Evolutionary conservation across 1,140 invertebrate species (phyloP), one percentile per base, ranked within the genome.

Genomic region (Drosophila ananassae): DNA sequence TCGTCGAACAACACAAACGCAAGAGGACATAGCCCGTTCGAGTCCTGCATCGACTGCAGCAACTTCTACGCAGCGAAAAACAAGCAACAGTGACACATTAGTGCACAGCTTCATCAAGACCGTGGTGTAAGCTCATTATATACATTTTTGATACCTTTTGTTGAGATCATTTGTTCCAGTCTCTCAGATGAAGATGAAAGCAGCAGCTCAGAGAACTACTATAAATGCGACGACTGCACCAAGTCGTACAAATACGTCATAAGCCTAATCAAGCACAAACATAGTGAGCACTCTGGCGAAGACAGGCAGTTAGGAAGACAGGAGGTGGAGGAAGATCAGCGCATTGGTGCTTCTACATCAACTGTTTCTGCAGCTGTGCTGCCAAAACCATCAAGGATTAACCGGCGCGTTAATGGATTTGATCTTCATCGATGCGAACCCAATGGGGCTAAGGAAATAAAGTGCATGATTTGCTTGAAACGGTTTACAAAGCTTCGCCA

Each of bases 191-290:
- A 84, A 41, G 82, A 87, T 25, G 81, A 56, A 7, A 66, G 7
- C 48, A 52, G 63, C 28, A 50, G 63, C 22, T 21, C 3, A 0
- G 81, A 87, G 4, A 82, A 82, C 34, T 87, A 85, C 48, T 85
- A 85, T 48, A 87, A 85, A 17, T 85, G 81, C 21, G 82, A 85
- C 52, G 69, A 81, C 17, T 85, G 81, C 24, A 59, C 55, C 12
- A 85, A 87, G 5, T 72, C 82, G 3, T 85, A 82, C 37, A 85
- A 82, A 46, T 85, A 85, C 30, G 75, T 85, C 24, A 69, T 87
- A 2, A 87, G 78, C 52, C 79, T 85, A 3, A 85, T 87, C 7
- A 85, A 85, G 58, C 81, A 84, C 61, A 87, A 84, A 5, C 81
- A 84, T 24, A 61, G 63, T 6, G 77, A 71, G 21, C 81, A 84